Evolutionary conservation across 2,113 vertebrate species (phyloP), one percentile per base, ranked within the genome.

Genomic region (Cryptotis parvus): DNA sequence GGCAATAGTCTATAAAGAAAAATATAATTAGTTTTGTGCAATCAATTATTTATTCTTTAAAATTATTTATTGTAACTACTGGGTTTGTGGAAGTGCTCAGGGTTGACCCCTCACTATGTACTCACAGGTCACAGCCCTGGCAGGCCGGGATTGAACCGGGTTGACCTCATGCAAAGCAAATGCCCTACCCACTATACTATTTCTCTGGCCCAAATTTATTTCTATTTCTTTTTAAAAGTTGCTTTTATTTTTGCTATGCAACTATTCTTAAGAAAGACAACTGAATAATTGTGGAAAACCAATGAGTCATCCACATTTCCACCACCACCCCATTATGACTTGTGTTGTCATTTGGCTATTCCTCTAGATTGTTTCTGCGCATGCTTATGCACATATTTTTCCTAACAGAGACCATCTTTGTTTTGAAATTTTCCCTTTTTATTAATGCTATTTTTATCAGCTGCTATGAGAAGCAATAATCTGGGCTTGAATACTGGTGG

Each of bases 361-460:
- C 43, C 16, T 82, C 45, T 92, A 79, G 49, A 75, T 41, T 66
- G n/a, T 78, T 84, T 78, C 75, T 84, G 37, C 61, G 74, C 8
- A 61, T 7, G 24, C 65, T 16, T 10, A 58, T 14, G 22, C 9
- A 70, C 4, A 43, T n/a, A 70, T 81, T 61, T 69, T 86, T 27
- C 11, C 26, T 84, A 73, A 73, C n/a, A 55, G 43, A 94, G 90
- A 68, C 45, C 3, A 87, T 89, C 33, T 81, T 49, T 86, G n/a
- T 6, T 58, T 58, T 58, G 55, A 68, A 39, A 33, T 7, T 61
- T 31, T 78, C 58, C 33, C 37, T n/a, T 75, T 70, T 87, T 89
- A 52, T 84, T 43, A 77, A 83, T 45, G 2, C 4, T 84, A 0
- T 58, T 4, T 58, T 58, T 58, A 35, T 68, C 11, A 41, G 43